Conservation (phyloP, 2,888 invertebrate species). For the Thelaira solivaga region DNA sequence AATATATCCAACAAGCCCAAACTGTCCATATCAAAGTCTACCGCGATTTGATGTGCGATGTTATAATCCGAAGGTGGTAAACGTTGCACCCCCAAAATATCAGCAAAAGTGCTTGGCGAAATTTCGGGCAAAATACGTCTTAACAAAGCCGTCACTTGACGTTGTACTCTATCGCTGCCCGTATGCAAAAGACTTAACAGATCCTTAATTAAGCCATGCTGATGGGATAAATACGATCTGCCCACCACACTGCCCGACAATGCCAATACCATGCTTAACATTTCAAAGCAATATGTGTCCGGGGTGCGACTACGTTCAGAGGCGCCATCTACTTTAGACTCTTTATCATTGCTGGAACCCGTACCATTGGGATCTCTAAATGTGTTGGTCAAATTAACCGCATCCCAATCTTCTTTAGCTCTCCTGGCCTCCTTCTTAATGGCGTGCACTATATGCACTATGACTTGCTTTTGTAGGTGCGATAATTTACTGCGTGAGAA, state of each 20-base stretch:
- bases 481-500: constrained; percentile 96
- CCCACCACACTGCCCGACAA: constrained; percentile 95
- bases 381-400: constrained; percentile 75
- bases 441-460: constrained; percentile 92
- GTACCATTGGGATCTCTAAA: constrained; percentile 66
- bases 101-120: constrained; percentile 88
- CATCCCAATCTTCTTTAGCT: constrained; percentile 95
- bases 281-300: constrained; percentile 98
- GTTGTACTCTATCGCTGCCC: constrained; percentile 94
- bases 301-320: constrained; percentile 73
- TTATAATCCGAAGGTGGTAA: constrained; percentile 87
- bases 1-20: constrained; percentile 92
- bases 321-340: constrained; percentile 69
- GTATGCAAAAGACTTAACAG: constrained; percentile 92
- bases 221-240: constrained; percentile 92
- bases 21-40: constrained; percentile 78
- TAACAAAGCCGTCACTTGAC: constrained; percentile 91
- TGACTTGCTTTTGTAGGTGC: constrained; percentile 94
- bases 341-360: constrained; percentile 62
- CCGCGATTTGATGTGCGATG: constrained; percentile 80
- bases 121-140: constrained; percentile 94
- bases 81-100: constrained; percentile 84
- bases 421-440: constrained; percentile 92
- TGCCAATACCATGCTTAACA: constrained; percentile 95
- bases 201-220: constrained; percentile 89